Conservation (phyloP, 2,113 vertebrate species). For the Sorex fumeus region DNA sequence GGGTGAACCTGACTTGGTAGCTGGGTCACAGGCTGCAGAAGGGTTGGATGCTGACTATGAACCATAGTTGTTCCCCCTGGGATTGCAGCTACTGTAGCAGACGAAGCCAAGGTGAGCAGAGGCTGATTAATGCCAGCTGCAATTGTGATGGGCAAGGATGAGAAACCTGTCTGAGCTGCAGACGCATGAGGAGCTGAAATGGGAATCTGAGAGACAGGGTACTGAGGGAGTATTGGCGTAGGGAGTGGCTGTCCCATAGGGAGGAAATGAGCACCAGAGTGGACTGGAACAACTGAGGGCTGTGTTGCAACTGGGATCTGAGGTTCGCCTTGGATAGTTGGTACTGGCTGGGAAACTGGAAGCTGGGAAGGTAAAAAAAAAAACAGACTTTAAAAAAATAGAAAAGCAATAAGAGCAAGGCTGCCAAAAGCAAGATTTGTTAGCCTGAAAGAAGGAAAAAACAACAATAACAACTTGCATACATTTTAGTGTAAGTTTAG, state of each 20-base stretch:
- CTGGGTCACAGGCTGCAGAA: constrained; percentile 90
- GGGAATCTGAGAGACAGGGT: constrained; percentile 88
- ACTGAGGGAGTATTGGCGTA: constrained; percentile 87
- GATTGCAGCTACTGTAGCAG: constrained; percentile 84
- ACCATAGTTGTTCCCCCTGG: constrained; percentile 86
- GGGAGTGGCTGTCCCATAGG: constrained; percentile 88
- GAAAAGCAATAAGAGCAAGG: constrained; percentile 82
- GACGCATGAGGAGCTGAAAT: constrained; percentile 87
- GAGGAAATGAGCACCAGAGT: constrained; percentile 90
- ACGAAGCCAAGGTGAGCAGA: constrained; percentile 87
- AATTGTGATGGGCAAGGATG: constrained; percentile 88
- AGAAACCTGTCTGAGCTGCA: constrained; percentile 88
- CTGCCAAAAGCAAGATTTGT: constrained; percentile 88
- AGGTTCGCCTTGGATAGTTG: constrained; percentile 90
- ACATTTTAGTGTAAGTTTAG: constrained; percentile 81
- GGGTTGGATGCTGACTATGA: constrained; percentile 88
- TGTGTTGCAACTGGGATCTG: constrained; percentile 90
- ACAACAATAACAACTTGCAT: background rate
- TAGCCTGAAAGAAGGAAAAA: constrained; percentile 84
- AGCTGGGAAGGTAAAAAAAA: constrained; percentile 92
- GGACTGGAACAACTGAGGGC: constrained; percentile 88
- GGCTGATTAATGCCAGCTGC: constrained; percentile 89
- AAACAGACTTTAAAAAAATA: constrained; percentile 81
- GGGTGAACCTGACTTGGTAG: constrained; percentile 90
- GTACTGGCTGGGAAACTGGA: constrained; percentile 90